Conservation (phyloP, 1,140 invertebrate species). For the Cotesia chilonis region DNA sequence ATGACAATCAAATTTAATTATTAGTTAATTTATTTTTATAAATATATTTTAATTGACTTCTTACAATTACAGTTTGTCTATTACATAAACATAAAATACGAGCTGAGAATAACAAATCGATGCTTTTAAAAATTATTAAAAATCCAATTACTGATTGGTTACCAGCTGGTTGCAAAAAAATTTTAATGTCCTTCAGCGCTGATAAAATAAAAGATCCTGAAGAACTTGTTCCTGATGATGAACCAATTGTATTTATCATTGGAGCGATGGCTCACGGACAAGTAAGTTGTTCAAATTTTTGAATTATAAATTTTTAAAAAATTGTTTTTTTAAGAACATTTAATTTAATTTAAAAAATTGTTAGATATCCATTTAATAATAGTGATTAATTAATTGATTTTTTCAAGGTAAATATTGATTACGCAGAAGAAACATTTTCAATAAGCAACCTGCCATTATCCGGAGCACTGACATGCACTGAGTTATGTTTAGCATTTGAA, state of each 20-base stretch:
- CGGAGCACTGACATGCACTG: constrained; percentile 94
- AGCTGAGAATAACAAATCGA: constrained; percentile 85
- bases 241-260: constrained; percentile 90
- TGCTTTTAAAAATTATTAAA: constrained; percentile 96
- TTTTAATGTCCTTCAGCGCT: constrained; percentile 89
- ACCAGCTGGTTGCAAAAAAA: constrained; percentile 93
- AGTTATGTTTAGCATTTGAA: constrained; percentile 97
- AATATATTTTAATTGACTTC: constrained; percentile 22
- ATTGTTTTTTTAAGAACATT: no score
- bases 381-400: constrained; percentile 41
- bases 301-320: constrained; percentile 5
- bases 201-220: constrained; percentile 79
- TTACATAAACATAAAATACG: constrained; percentile 93
- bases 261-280: constrained; percentile 98
- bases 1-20: no score
- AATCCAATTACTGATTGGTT: constrained; percentile 96
- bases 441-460: constrained; percentile 97
- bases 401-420: constrained; percentile 82
- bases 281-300: constrained; percentile 60
- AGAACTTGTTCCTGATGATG: constrained; percentile 81
- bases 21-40: neutral
- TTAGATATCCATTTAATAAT: neutral
- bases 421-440: constrained; percentile 89
- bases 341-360: no score
- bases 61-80: constrained; percentile 82